Percentiles rank a stretch among this genome's conserved stretches.
These are phyloP conservation scores for Geopemphigus sp. DNA, from an alignment of 1,140 invertebrate genomes.

Conservation along the genomic window DNA sequence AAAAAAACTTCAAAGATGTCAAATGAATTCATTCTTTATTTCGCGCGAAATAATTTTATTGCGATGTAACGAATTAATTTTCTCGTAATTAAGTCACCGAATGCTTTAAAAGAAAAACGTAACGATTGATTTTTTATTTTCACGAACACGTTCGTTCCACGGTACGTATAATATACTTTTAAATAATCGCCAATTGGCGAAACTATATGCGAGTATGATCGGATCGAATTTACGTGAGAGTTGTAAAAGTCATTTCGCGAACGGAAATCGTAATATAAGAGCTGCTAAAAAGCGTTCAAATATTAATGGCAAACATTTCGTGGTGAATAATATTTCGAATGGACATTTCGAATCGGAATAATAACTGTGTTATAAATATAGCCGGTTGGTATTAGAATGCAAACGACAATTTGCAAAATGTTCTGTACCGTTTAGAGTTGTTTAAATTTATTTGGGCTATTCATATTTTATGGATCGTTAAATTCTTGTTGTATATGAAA, in stretches of 20 bases:
- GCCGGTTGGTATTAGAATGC: background rate
- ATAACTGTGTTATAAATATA: background rate
- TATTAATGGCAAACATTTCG: background rate
- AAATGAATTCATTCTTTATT: too few relatives aligned
- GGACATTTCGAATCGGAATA: background rate
- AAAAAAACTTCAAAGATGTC: too few relatives aligned
- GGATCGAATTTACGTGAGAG: background rate
- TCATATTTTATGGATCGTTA: slow-evolving; percentile 42
- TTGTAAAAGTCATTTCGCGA: too few relatives aligned
- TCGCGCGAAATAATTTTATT: too few relatives aligned
- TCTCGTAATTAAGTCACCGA: too few relatives aligned
- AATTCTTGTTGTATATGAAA: background rate
- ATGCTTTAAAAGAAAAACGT: too few relatives aligned
- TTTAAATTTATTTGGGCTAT: slow-evolving; percentile 26
- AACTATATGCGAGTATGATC: too few relatives aligned
- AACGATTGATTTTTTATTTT: too few relatives aligned
- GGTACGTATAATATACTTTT: too few relatives aligned
- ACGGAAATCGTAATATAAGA: slow-evolving; percentile 4
- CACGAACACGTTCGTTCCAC: too few relatives aligned
- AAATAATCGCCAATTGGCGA: too few relatives aligned
- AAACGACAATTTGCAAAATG: slow-evolving; percentile 2
- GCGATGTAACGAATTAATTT: too few relatives aligned
- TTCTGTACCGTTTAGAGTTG: background rate
- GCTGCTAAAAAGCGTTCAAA: background rate
- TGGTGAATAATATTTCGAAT: background rate